A percentile compares a stretch with the other conserved stretches of the same genome.
Conservation (phyloP, 1,140 invertebrate genomes). For the Vollenhovia emeryi region DNA sequence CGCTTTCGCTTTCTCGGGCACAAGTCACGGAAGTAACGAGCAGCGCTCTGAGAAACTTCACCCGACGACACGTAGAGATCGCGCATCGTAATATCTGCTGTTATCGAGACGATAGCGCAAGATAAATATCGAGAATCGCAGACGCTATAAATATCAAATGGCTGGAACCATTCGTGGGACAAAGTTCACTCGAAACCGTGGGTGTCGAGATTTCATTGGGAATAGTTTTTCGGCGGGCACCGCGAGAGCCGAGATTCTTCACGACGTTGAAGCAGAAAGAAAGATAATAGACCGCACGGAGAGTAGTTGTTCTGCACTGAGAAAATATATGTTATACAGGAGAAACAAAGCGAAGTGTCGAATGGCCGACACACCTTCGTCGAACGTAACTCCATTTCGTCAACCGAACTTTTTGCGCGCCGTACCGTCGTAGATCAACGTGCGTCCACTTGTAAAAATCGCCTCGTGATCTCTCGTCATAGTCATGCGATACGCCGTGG, state of each 20-base stretch:
- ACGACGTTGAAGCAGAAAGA: neutral
- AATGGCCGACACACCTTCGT: neutral
- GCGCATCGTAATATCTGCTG: neutral
- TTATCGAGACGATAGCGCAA: neutral
- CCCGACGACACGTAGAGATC: neutral
- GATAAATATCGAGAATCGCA: neutral
- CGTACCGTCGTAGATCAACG: slow-evolving; percentile 15
- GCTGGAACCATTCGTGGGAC: slow-evolving; percentile 18
- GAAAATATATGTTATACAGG: neutral
- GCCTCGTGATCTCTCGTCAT: slow-evolving; percentile 24
- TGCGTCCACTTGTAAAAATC: neutral
- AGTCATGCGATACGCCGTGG: slow-evolving; percentile 28
- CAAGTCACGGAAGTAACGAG: neutral
- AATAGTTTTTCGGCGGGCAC: neutral
- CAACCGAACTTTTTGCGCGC: neutral
- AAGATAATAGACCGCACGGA: neutral
- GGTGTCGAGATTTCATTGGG: neutral
- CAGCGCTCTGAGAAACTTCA: neutral
- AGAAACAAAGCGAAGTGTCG: slow-evolving; percentile 4
- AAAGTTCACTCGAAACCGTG: neutral
- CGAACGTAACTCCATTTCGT: neutral
- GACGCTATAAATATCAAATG: slow-evolving; percentile 15
- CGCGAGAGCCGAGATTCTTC: neutral
- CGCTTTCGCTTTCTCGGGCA: neutral
- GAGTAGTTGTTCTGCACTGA: neutral